phyloP scores from a whole-genome alignment of 2,888 invertebrate species.

The Falcaria lacertinaria region DNA sequence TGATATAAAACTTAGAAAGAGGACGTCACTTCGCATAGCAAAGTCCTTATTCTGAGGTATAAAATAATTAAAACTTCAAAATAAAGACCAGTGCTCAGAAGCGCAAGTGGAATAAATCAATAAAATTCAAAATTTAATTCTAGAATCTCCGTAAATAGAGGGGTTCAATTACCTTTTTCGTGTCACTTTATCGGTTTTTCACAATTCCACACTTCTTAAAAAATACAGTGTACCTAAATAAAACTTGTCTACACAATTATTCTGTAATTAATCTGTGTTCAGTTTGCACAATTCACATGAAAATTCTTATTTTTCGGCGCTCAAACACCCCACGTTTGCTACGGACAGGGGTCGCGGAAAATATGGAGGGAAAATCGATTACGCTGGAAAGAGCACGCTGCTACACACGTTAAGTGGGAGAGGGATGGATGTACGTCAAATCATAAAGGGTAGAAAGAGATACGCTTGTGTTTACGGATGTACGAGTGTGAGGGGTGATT shows the following conservation, averaged over 20 bases:
- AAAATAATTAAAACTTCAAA: no score
- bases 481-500: conserved; percentile 1
- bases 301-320: conserved; percentile 1
- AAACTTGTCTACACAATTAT: no score
- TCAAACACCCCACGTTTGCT: background rate
- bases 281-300: background rate
- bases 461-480: background rate
- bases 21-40: no score
- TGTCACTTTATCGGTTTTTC: background rate
- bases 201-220: background rate
- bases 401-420: background rate
- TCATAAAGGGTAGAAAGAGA: background rate
- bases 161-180: background rate
- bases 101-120: background rate
- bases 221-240: no score
- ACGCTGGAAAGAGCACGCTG: conserved; percentile 6
- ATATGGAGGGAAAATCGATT: conserved; percentile 32
- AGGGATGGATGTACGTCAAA: background rate
- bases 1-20: no score
- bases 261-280: background rate
- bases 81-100: background rate
- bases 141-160: background rate
- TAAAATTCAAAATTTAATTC: background rate
- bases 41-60: no score
- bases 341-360: conserved; percentile 17